Evolutionary conservation across 1,140 invertebrate genomes (phyloP).

Genomic region (Drosophila albomicans): DNA sequence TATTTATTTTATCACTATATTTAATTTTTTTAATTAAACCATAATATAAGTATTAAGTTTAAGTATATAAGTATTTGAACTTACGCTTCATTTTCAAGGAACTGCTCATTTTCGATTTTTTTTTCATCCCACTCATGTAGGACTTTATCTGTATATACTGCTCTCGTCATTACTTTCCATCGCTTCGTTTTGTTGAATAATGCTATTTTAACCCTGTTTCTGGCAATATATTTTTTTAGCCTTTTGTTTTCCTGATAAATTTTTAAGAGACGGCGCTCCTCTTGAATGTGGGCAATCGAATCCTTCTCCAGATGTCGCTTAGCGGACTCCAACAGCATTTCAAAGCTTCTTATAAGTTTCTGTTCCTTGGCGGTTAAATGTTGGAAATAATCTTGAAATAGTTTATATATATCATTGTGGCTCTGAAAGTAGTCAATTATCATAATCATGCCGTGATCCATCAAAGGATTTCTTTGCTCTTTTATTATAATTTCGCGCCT

Average conservation of each 20-base stretch:
- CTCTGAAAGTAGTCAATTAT: constrained; percentile 71
- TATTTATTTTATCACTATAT: constrained; percentile 37
- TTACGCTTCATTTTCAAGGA: constrained; percentile 55
- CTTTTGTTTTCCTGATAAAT: constrained; percentile 42
- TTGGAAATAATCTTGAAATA: constrained; percentile 26
- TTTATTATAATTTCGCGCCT: constrained; percentile 48
- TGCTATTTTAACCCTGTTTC: not conserved
- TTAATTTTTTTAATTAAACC: not conserved
- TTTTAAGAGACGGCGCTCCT: constrained; percentile 56
- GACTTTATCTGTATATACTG: constrained; percentile 19
- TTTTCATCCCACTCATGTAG: constrained; percentile 41
- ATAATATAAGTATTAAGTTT: not conserved
- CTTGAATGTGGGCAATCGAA: constrained; percentile 37
- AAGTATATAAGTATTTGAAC: not conserved
- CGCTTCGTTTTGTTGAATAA: not conserved
- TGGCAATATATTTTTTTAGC: not conserved
- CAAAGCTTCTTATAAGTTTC: constrained; percentile 44
- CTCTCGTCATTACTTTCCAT: constrained; percentile 24
- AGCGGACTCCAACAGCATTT: constrained; percentile 41
- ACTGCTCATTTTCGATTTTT: constrained; percentile 24
- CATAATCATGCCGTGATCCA: constrained; percentile 58
- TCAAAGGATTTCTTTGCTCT: constrained; percentile 45
- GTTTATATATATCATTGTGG: constrained; percentile 29
- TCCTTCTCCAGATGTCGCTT: constrained; percentile 38
- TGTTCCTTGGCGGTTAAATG: not conserved